phyloP scores from a whole-genome alignment of 2,797 vertebrate species.

The Cuniculus paca region DNA sequence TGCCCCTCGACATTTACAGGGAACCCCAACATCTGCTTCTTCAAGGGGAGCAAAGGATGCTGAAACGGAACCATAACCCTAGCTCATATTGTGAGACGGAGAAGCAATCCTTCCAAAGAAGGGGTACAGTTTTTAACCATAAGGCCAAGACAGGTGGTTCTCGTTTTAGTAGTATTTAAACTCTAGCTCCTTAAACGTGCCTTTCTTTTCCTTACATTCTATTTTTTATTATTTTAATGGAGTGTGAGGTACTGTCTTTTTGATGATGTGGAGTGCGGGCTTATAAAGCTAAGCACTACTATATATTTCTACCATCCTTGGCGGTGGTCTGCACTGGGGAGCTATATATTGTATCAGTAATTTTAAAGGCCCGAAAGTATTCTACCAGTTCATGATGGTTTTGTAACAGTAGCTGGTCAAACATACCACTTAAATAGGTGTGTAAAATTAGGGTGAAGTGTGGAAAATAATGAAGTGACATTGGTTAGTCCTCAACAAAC shows the following conservation, averaged over 20 bases:
- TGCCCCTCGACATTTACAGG: conserved; percentile 82
- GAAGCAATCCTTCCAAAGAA: conserved; percentile 84
- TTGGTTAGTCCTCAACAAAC: background rate
- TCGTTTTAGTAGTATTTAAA: conserved; percentile 77
- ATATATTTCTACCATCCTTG: conserved; percentile 77
- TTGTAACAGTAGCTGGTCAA: background rate
- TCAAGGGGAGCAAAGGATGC: conserved; percentile 40
- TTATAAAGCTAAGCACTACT: conserved; percentile 77
- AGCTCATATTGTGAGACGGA: conserved; percentile 76
- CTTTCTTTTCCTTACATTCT: conserved; percentile 58
- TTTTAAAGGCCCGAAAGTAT: conserved; percentile 56
- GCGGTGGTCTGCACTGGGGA: conserved; percentile 63
- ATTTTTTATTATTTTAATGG: conserved; percentile 24
- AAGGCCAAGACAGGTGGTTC: conserved; percentile 75
- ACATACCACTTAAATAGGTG: background rate
- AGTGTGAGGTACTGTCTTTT: conserved; percentile 66
- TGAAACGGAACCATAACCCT: conserved; percentile 79
- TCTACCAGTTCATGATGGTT: background rate
- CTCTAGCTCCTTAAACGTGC: conserved; percentile 71
- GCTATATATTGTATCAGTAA: conserved; percentile 79
- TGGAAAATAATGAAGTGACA: background rate
- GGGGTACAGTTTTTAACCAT: background rate
- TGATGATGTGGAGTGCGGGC: conserved; percentile 75
- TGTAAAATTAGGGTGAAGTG: background rate
- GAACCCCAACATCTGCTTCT: conserved; percentile 84